Evolutionary conservation across 2,888 invertebrate species (phyloP).

Genomic region (Epistrophe grossulariae): DNA sequence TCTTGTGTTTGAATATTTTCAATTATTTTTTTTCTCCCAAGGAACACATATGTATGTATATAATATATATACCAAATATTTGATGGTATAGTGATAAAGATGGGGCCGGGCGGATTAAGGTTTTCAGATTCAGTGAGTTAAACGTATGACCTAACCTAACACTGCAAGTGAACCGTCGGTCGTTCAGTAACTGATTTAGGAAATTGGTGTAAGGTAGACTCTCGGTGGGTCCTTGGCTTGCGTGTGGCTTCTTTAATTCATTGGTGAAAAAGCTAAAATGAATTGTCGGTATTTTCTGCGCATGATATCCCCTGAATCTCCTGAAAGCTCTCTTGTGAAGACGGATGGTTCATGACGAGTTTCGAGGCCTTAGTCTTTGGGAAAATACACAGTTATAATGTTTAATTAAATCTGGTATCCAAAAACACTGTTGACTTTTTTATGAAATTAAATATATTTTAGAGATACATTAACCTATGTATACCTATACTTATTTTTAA

Average conservation of each 20-base stretch:
- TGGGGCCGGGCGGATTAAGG: slow-evolving; percentile 23
- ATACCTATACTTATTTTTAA: no score
- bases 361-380: not conserved
- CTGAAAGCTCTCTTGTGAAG: slow-evolving; percentile 27
- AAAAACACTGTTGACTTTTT: not conserved
- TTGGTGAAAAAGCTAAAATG: slow-evolving; percentile 60
- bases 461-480: no score
- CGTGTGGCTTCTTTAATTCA: slow-evolving; percentile 28
- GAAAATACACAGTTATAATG: not conserved
- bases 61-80: not conserved
- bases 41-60: not conserved
- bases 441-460: not conserved
- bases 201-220: slow-evolving; percentile 62
- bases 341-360: not conserved
- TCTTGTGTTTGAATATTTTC: slow-evolving; percentile 13
- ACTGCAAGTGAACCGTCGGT: slow-evolving; percentile 61
- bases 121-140: not conserved
- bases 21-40: not conserved
- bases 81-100: not conserved
- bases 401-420: not conserved
- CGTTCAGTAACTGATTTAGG: slow-evolving; percentile 59
- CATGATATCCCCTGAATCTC: slow-evolving; percentile 46
- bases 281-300: slow-evolving; percentile 42
- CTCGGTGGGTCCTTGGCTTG: slow-evolving; percentile 32
- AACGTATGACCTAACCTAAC: slow-evolving; percentile 31